Conservation (phyloP, 2,888 invertebrate genomes). For the Seira ritae region DNA sequence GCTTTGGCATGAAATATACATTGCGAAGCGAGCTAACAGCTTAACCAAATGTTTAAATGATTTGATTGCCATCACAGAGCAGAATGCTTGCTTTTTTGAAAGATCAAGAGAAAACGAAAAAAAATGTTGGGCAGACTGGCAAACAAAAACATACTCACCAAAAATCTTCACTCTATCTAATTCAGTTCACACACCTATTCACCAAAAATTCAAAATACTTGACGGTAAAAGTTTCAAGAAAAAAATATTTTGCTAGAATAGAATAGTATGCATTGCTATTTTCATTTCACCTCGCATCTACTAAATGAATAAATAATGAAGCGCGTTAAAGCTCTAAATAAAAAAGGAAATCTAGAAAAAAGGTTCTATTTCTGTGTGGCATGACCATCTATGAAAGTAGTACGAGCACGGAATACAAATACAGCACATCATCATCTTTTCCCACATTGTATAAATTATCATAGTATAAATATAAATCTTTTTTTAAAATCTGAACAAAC, state of each 20-base stretch:
- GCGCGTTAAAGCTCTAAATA: slow-evolving; percentile 57
- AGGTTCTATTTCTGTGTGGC: neutral
- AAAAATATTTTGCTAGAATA: too few species aligned
- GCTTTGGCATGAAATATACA: slow-evolving; percentile 40
- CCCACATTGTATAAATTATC: too few species aligned
- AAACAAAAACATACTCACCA: too few species aligned
- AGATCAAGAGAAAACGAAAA: too few species aligned
- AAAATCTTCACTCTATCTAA: too few species aligned
- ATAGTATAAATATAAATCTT: neutral
- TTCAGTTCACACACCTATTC: neutral
- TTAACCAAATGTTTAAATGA: neutral
- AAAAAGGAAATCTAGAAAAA: too few species aligned
- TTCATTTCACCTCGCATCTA: neutral
- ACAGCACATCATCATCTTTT: slow-evolving; percentile 12
- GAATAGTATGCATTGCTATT: slow-evolving; percentile 46
- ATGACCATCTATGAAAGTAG: slow-evolving; percentile 43
- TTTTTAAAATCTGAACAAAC: slow-evolving; percentile 39
- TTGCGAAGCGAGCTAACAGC: slow-evolving; percentile 39
- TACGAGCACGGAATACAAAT: slow-evolving; percentile 46
- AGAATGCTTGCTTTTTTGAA: slow-evolving; percentile 5
- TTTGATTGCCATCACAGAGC: slow-evolving; percentile 61
- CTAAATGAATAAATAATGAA: slow-evolving; percentile 21
- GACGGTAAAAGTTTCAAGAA: neutral
- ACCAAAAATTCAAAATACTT: neutral
- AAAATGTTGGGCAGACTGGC: too few species aligned